These are phyloP conservation scores for Philotrypesis tridentata DNA, from an alignment of 1,140 invertebrate genomes.

Conservation along the genomic window DNA sequence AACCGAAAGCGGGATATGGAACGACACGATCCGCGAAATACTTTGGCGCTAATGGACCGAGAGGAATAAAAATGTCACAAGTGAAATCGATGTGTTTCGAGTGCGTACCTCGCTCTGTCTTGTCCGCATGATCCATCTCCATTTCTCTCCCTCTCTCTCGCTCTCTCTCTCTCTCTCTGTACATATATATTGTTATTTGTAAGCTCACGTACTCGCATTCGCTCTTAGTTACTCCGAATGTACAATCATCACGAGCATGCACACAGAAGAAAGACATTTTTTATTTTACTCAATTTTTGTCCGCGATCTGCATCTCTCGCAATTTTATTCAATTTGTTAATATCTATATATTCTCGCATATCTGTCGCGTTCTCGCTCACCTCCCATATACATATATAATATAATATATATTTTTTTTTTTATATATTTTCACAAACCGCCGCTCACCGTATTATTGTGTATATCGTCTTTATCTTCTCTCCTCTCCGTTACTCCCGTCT, in stretches of 20 bases:
- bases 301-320: background rate
- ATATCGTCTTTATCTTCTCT: background rate
- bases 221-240: constrained; percentile 53
- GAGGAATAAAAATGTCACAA: constrained; percentile 32
- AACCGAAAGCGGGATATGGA: background rate
- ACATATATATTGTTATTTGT: background rate
- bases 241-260: constrained; percentile 59
- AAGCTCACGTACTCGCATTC: constrained; percentile 29
- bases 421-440: constrained; percentile 52
- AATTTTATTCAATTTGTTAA: constrained; percentile 3
- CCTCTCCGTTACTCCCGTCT: constrained; percentile 41
- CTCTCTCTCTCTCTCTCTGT: background rate
- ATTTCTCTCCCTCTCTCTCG: background rate
- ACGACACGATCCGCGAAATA: background rate
- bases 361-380: constrained; percentile 2
- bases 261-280: constrained; percentile 61
- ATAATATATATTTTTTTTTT: constrained; percentile 54
- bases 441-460: background rate
- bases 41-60: background rate
- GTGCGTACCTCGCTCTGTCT: background rate
- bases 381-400: constrained; percentile 28
- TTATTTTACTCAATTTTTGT: constrained; percentile 44
- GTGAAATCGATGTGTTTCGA: constrained; percentile 31
- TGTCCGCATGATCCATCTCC: background rate
- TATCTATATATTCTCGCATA: background rate